Percentiles rank a stretch among this genome's conserved stretches.
phyloP scores from a whole-genome alignment of 2,113 vertebrate species.

The Reinhardtius hippoglossoides region DNA sequence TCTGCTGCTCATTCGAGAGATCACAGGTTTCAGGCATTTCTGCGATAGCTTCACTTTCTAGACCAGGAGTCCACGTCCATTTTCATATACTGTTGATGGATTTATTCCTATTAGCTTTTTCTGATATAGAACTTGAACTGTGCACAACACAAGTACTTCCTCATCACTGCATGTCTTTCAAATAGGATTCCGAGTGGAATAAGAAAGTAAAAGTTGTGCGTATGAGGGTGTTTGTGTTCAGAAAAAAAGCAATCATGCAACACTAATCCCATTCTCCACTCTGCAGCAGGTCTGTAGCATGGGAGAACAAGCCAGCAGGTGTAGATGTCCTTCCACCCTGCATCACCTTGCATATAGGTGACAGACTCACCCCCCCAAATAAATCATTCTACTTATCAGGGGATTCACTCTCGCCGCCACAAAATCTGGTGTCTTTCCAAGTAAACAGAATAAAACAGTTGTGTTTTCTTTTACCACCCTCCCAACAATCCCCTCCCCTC shows the following conservation, averaged over 20 bases:
- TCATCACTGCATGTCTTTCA: conserved; percentile 26
- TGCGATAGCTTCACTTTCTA: too few relatives aligned
- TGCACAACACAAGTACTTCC: conserved; percentile 2
- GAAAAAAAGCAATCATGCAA: conserved; percentile 30
- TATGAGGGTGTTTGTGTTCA: conserved; percentile 17
- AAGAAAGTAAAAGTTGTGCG: conserved; percentile 5
- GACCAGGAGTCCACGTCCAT: too few relatives aligned
- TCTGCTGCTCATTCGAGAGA: too few relatives aligned
- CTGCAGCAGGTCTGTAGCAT: conserved; percentile 19
- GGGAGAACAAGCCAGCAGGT: neutral
- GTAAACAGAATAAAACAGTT: conserved; percentile 21
- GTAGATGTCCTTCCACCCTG: neutral
- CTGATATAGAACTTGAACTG: neutral
- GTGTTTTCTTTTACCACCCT: neutral
- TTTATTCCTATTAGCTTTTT: neutral
- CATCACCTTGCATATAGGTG: neutral
- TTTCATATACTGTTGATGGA: too few relatives aligned
- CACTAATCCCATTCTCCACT: conserved; percentile 43
- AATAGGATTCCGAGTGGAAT: conserved; percentile 28
- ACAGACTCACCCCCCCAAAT: neutral
- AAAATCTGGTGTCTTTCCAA: conserved; percentile 10
- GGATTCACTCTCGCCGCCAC: neutral
- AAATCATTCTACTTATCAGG: neutral
- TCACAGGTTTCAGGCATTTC: too few relatives aligned
- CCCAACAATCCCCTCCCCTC: neutral